A percentile compares a stretch with the other conserved stretches of the same genome.
phyloP scores from a whole-genome alignment of 1,140 invertebrate species.

The Hydropsyche tenuis region DNA sequence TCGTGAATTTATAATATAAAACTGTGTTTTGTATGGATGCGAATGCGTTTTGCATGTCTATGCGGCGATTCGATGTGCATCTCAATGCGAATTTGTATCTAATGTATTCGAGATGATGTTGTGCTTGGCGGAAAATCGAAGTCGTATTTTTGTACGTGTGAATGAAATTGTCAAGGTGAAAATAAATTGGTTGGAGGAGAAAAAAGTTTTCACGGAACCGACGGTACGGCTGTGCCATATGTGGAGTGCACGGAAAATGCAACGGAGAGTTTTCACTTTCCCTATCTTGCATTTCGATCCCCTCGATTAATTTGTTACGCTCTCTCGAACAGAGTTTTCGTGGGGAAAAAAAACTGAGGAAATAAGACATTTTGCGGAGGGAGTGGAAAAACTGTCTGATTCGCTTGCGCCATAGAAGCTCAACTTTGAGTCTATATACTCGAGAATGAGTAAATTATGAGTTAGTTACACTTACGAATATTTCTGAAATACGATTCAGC shows the following conservation, averaged over 20 bases:
- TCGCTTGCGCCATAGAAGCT: background rate
- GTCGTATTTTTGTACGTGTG: too few species aligned
- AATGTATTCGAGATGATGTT: too few species aligned
- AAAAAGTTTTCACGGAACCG: background rate
- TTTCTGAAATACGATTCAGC: too few species aligned
- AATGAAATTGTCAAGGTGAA: background rate
- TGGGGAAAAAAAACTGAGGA: constrained; percentile 1
- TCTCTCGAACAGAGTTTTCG: background rate
- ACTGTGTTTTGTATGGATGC: background rate
- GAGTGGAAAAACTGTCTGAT: constrained; percentile 1
- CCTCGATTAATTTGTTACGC: constrained; percentile 38
- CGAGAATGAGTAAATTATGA: too few species aligned
- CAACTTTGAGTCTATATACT: too few species aligned
- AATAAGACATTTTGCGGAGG: constrained; percentile 27
- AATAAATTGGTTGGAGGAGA: background rate
- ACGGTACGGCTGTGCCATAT: too few species aligned
- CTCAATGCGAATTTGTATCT: too few species aligned
- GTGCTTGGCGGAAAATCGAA: too few species aligned
- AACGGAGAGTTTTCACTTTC: constrained; percentile 28
- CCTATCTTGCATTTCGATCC: constrained; percentile 18
- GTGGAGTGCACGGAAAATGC: background rate
- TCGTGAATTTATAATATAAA: background rate
- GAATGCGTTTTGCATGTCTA: background rate
- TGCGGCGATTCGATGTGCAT: too few species aligned
- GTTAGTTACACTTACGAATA: too few species aligned